phyloP scores from a whole-genome alignment of 2,888 invertebrate species.

The Drosophila conformis region DNA sequence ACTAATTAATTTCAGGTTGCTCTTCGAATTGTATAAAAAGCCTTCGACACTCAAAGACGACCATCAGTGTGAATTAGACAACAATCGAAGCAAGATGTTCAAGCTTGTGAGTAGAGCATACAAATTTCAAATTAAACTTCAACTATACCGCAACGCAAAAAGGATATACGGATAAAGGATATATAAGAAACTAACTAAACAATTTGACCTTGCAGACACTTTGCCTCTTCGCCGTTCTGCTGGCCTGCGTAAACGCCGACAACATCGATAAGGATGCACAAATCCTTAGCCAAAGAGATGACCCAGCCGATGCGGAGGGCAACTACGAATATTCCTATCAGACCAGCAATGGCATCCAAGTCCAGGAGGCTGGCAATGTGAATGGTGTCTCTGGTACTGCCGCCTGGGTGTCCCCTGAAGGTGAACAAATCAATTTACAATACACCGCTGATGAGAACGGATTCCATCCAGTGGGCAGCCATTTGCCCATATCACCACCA shows the following conservation, averaged over 20 bases:
- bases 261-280: conserved; percentile 77
- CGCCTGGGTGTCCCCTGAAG: conserved; percentile 86
- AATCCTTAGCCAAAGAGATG: conserved; percentile 81
- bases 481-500: conserved; percentile 86
- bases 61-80: conserved; percentile 76
- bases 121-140: not conserved
- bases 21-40: conserved; percentile 72
- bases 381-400: conserved; percentile 86
- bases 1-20: conserved; percentile 30
- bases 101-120: conserved; percentile 75
- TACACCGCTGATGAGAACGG: conserved; percentile 88
- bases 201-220: conserved; percentile 50
- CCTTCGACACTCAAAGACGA: conserved; percentile 55
- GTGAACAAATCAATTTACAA: conserved; percentile 80
- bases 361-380: conserved; percentile 86
- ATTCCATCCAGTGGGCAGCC: conserved; percentile 85
- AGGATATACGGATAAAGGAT: conserved; percentile 20
- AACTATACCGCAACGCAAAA: not conserved
- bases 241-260: conserved; percentile 76
- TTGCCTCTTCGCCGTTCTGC: conserved; percentile 70
- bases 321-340: conserved; percentile 84
- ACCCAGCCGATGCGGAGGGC: conserved; percentile 83
- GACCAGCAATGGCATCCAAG: conserved; percentile 87
- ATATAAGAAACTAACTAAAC: conserved; percentile 2
- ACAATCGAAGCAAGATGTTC: conserved; percentile 79